These are phyloP conservation scores for Cercocebus atys DNA, from an alignment of 2,113 vertebrate genomes.

Conservation along the genomic window DNA sequence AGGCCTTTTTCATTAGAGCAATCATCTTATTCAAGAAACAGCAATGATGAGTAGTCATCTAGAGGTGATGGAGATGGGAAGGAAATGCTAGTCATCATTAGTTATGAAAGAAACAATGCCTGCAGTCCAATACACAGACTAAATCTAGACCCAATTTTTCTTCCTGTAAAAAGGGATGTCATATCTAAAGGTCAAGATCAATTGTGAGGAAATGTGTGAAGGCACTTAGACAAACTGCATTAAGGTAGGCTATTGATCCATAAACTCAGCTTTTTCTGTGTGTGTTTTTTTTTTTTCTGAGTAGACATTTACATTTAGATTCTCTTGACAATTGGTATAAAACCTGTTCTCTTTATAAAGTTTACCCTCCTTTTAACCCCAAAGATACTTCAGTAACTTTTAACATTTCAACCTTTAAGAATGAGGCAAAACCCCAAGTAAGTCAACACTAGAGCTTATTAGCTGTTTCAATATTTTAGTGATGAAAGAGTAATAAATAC, in stretches of 20 bases:
- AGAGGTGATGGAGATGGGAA: fast-evolving
- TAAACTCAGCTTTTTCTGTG: background rate
- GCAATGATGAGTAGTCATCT: fast-evolving
- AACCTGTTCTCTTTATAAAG: background rate
- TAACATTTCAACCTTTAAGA: background rate
- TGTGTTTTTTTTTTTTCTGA: background rate
- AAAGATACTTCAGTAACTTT: too few relatives aligned
- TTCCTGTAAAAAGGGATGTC: background rate
- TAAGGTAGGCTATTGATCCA: background rate
- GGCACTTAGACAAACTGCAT: background rate
- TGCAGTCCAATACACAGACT: fast-evolving
- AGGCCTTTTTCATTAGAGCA: background rate
- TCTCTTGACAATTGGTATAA: background rate
- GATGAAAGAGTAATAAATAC: too few relatives aligned
- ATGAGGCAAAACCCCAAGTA: background rate
- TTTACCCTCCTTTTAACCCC: background rate
- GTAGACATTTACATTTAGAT: conserved; percentile 16
- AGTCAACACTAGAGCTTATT: background rate
- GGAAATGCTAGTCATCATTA: fast-evolving
- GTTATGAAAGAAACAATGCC: fast-evolving
- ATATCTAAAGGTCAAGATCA: background rate
- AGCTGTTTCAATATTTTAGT: fast-evolving
- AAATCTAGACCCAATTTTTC: background rate
- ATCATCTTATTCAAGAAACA: fast-evolving
- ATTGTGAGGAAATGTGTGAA: background rate